Evolutionary conservation across 2,113 vertebrate species (phyloP).

Genomic region (Suncus etruscus): DNA sequence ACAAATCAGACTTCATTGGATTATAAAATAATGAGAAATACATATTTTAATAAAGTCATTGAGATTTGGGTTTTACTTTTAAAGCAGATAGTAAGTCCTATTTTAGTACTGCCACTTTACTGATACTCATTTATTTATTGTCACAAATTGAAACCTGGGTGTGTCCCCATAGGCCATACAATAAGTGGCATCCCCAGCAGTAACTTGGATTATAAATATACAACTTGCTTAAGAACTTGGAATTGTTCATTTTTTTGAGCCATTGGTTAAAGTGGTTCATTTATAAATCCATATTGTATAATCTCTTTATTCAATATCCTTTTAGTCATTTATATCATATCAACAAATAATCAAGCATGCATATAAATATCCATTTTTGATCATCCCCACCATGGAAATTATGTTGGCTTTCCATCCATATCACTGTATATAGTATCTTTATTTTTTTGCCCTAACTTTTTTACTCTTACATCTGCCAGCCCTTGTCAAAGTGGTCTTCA

Average conservation of each 20-base stretch:
- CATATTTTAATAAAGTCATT: neutral
- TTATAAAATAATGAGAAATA: constrained; percentile 34
- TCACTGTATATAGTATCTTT: neutral
- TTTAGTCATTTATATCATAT: neutral
- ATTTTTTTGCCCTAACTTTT: constrained; percentile 8
- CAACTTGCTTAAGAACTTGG: neutral
- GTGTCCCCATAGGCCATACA: too few species aligned
- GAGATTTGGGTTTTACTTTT: neutral
- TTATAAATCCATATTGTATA: neutral
- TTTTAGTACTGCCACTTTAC: neutral
- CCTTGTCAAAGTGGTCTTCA: constrained; percentile 9
- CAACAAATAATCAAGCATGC: neutral
- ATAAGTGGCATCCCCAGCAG: too few species aligned
- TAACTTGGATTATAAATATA: neutral
- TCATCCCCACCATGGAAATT: neutral
- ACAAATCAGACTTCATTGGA: neutral
- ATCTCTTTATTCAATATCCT: neutral
- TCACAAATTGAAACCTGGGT: neutral
- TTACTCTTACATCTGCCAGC: neutral
- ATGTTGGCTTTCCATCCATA: neutral
- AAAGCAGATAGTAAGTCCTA: neutral
- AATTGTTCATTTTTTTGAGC: neutral
- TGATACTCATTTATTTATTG: neutral
- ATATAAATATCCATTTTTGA: neutral
- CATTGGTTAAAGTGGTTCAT: too few species aligned